Evolutionary conservation across 2,888 invertebrate species (phyloP), one percentile per base, ranked within the genome.

Genomic region (Geophilus truncorum): DNA sequence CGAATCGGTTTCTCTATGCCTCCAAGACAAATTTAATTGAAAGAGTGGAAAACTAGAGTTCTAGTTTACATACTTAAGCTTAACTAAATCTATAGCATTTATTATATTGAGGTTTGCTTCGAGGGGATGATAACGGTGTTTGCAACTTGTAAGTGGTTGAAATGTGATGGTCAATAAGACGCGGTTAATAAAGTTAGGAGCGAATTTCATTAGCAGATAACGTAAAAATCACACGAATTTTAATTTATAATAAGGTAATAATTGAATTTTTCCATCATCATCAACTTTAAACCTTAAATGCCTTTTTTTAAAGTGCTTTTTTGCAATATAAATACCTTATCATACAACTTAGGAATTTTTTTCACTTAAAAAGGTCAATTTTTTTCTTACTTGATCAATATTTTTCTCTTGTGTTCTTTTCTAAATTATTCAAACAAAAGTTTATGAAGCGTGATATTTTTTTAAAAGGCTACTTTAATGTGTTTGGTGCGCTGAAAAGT

Each of bases 381-480:
- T 62, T 62, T 62, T 62, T 23, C 23, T 23, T 62, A 62, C n/a
- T 18, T 62, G 23, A 62, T 62, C 57, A 62, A 62, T 62, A 62
- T 62, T 62, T 62, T 62, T 23, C 23, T 23, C 10, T 21, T 21
- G 21, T 23, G 21, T 62, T 23, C 23, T 62, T 18, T 62, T 62
- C 23, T 62, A 62, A 62, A 62, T 62, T 62, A 62, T 62, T 62
- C 57, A 62, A 62, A 62, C 23, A 62, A 23, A 18, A 62, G 57
- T 62, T 62, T 62, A 62, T 62, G 57, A 62, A 62, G 57, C 57
- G 57, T 62, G 57, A 62, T 21, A 62, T 62, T 62, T 62, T 62
- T 62, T 62, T 62, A 62, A 62, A 23, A 21, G 23, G 57, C 57
- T 23, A 62, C 57, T 62, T 62, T 62, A 62, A 62, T 62, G 57